Evolutionary conservation across 2,888 invertebrate genomes (phyloP).

Genomic region (Caenorhabditis wallacei): DNA sequence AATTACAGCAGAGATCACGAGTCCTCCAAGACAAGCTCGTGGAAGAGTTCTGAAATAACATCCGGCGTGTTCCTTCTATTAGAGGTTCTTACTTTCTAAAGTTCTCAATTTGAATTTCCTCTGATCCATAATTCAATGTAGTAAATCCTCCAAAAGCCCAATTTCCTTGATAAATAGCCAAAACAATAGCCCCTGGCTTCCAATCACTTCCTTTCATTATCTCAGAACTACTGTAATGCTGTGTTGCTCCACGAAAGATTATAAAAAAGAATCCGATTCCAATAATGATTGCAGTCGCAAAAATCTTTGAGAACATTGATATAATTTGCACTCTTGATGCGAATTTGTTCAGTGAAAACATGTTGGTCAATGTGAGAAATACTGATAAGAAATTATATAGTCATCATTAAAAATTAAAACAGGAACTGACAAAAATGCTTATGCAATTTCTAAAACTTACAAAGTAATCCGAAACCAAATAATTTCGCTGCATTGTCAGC

Average conservation of each 20-base stretch:
- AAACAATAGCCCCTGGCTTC: conserved; percentile 62
- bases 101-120: conserved; percentile 70
- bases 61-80: not conserved
- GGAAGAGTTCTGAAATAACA: conserved; percentile 67
- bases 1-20: conserved; percentile 62
- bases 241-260: conserved; percentile 67
- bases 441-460: conserved; percentile 51
- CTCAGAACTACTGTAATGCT: conserved; percentile 57
- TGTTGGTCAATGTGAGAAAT: conserved; percentile 65
- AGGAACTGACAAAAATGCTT: conserved; percentile 15
- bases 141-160: conserved; percentile 75
- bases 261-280: conserved; percentile 69
- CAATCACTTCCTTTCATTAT: conserved; percentile 65
- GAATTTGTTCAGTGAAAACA: conserved; percentile 71
- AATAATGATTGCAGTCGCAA: conserved; percentile 68
- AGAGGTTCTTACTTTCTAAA: conserved; percentile 62
- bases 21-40: conserved; percentile 67
- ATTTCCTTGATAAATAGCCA: conserved; percentile 73
- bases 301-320: conserved; percentile 70
- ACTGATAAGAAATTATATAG: conserved; percentile 54
- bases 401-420: not conserved
- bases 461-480: conserved; percentile 67
- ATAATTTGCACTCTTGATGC: conserved; percentile 69
- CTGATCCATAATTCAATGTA: conserved; percentile 73
- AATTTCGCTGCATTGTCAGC: conserved; percentile 55